Evolutionary conservation across 2,888 invertebrate genomes (phyloP).

Genomic region (Sicus ferrugineus): DNA sequence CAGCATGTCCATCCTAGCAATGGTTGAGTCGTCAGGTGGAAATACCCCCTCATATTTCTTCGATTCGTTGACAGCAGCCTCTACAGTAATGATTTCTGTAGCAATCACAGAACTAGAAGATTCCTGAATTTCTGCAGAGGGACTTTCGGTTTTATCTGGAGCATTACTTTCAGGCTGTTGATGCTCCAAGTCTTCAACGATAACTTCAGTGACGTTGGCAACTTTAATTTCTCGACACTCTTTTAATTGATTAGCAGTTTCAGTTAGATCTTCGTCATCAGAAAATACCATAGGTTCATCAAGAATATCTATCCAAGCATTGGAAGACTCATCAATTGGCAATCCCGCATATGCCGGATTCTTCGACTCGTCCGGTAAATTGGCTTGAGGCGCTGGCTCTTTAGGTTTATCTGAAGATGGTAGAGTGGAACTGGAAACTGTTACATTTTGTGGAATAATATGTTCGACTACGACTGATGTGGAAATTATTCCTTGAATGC

Average conservation of each 20-base stretch:
- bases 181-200: too few species aligned
- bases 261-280: conserved; percentile 49
- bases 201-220: background rate
- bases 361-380: conserved; percentile 34
- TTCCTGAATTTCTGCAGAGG: conserved; percentile 59
- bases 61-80: conserved; percentile 61
- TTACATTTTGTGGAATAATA: too few species aligned
- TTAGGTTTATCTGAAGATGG: too few species aligned
- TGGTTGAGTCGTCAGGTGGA: conserved; percentile 53
- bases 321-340: conserved; percentile 56
- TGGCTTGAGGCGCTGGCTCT: too few species aligned
- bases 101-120: too few species aligned
- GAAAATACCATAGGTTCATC: conserved; percentile 59
- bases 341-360: conserved; percentile 53
- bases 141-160: conserved; percentile 34
- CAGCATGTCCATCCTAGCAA: conserved; percentile 54
- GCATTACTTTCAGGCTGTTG: too few species aligned
- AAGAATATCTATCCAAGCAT: conserved; percentile 55
- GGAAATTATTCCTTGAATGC: background rate
- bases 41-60: conserved; percentile 51
- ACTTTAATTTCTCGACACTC: background rate
- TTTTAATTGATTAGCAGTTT: background rate
- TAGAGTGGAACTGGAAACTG: too few species aligned
- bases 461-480: background rate
- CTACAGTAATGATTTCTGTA: too few species aligned